Conservation (phyloP, 2,113 vertebrate species). For the Engystomops pustulosus region DNA sequence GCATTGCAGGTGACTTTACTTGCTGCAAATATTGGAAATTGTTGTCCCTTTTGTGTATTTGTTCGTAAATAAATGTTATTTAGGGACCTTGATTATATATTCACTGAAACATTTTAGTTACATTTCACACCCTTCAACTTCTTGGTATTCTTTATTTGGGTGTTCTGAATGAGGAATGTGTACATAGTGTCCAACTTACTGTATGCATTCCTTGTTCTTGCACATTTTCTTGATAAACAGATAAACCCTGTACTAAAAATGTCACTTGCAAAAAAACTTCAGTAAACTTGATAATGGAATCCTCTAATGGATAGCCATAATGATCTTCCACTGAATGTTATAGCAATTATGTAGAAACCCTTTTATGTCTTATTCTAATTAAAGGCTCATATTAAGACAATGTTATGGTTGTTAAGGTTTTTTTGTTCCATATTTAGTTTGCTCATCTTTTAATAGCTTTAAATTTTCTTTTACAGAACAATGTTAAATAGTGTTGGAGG, state of each 20-base stretch:
- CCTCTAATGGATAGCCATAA: neutral
- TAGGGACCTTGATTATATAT: no score
- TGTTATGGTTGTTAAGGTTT: conserved; percentile 10
- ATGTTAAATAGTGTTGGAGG: conserved; percentile 25
- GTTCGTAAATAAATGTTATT: neutral
- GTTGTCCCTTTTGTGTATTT: no score
- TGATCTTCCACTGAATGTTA: neutral
- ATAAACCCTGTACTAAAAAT: neutral
- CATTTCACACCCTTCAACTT: no score
- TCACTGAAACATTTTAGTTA: no score
- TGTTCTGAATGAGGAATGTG: no score
- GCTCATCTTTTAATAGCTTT: neutral
- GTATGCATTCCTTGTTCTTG: neutral
- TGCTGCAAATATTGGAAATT: no score
- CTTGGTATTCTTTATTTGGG: neutral
- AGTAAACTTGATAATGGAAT: neutral
- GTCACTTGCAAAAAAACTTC: neutral
- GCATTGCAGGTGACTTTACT: no score
- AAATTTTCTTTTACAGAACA: conserved; percentile 25
- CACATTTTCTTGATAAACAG: neutral
- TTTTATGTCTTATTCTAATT: neutral
- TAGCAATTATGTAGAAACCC: neutral
- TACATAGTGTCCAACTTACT: neutral
- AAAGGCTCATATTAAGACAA: neutral
- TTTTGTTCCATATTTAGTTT: conserved; percentile 17